Base-by-base conservation (phyloP, 2,797 vertebrate genomes). In the Lagocephalus sceleratus region DNA sequence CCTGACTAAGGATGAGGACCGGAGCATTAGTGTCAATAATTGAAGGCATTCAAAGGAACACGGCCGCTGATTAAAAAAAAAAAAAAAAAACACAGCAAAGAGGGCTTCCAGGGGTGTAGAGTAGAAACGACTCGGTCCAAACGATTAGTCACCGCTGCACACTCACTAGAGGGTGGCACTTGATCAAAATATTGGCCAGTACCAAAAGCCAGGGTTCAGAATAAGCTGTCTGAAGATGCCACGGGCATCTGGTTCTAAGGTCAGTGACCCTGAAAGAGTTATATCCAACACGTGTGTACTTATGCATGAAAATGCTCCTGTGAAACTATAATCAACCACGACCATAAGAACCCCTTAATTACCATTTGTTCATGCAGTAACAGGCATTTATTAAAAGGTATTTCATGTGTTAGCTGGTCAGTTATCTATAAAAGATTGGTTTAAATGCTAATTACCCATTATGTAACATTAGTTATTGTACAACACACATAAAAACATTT, bases 11-110 rank as follows among this genome's bases (percentile, higher is more conserved):
- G 72, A 47, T n/a, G 55, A 48, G 46, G 60, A 73, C 51, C 63
- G 16, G 11, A 65, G 68, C 68, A 68, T 73, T 67, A 54, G 47
- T 71, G 68, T 86, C 73, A 84, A 73, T 85, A 74, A 77, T 79
- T 78, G 54, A 84, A 79, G 68, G 25, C 20, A 62, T 75, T 63
- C 20, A 54, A 55, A 68, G 45, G 59, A 78, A 62, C 50, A 47
- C 46, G 6, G 57, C 52, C 60, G 75, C 46, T 54, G 50, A 73
- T 71, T n/a, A n/a, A n/a, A 41, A 69, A 57, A 48, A 58, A 22
- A 11, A 0, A 12, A 35, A 35, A 42, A 70, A 57, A 49, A 59
- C 23, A 14, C 0, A 9, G 49, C 51, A 45, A 46, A 68, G 63
- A 60, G 19, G 42, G 60, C 57, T 56, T 66, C 55, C 41, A 58